Evolutionary conservation across 1,140 invertebrate genomes (phyloP), one percentile per base, ranked within the genome.

Genomic region (Leucophenga varia): DNA sequence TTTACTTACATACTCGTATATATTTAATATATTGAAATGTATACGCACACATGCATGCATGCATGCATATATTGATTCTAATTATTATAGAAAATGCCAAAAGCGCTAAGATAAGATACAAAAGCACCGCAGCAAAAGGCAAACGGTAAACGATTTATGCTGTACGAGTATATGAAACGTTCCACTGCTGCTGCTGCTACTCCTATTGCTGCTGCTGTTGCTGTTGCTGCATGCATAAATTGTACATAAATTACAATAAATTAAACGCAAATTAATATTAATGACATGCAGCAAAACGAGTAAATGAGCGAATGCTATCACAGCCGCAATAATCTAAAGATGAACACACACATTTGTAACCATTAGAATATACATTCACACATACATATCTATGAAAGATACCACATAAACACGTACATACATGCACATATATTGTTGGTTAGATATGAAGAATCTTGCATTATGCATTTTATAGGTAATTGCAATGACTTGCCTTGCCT

Each of bases 21-120:
- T n/a, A n/a, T n/a, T n/a, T n/a, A n/a, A n/a, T n/a, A n/a, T n/a
- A 65, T 63, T 65, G 67, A 65, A 63, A 67, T 67, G 63, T 65
- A 63, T 67, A 63, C 63, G 63, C 63, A 12, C 25, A 12, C 25
- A 12, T 7, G 6, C 25, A 28, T 7, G 12, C 25, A 28, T 12
- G 6, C 25, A 12, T 7, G 12, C 25, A 28, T 12, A 22, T 17
- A 28, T 28, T 6, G 12, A 12, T n/a, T n/a, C n/a, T n/a, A n/a
- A n/a, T n/a, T n/a, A n/a, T n/a, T n/a, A n/a, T n/a, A n/a, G n/a
- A n/a, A n/a, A n/a, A n/a, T n/a, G n/a, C n/a, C 25, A 6, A 28
- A 28, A 32, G 34, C 38, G 35, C 42, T 45, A 14, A 14, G 10
- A 14, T n/a, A 10, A n/a, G 7, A 1, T 10, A 41, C 28, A 30